Evolutionary conservation across 2,113 vertebrate species (phyloP).

Genomic region (Heloderma charlesbogerti): DNA sequence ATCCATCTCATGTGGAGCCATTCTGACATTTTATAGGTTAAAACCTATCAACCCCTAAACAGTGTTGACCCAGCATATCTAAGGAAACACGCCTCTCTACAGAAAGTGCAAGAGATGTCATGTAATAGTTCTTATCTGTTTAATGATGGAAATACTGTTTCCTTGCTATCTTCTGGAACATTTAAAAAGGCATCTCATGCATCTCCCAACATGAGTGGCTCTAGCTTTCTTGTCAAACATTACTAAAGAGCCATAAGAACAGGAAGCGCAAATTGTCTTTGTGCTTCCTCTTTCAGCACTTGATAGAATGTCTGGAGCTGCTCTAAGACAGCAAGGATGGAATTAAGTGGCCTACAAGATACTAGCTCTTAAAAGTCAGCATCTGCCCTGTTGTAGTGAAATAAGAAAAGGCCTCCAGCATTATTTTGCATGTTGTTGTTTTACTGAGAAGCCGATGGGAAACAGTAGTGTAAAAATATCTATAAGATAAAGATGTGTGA

Average conservation of each 20-base stretch:
- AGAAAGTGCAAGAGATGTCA: not conserved
- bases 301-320: not conserved
- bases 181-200: not conserved
- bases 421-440: not conserved
- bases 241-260: not conserved
- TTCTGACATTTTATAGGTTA: not conserved
- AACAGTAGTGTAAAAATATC: conserved; percentile 3
- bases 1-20: not conserved
- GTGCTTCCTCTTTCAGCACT: not conserved
- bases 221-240: not conserved
- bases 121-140: not conserved
- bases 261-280: not conserved
- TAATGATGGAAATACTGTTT: not conserved
- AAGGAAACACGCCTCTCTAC: not conserved
- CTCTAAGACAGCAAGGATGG: not conserved
- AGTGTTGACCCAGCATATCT: not conserved
- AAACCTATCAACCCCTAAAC: not conserved
- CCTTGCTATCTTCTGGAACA: not conserved
- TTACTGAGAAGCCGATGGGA: not conserved
- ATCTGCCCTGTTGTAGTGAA: not conserved
- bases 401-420: not conserved
- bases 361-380: not conserved
- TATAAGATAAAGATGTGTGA: not conserved
- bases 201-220: not conserved
- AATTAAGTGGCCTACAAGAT: not conserved